Percentiles rank a stretch among this genome's conserved stretches.
phyloP scores from a whole-genome alignment of 92 coral and sea anemone species.

The Epizoanthus ramosus region DNA sequence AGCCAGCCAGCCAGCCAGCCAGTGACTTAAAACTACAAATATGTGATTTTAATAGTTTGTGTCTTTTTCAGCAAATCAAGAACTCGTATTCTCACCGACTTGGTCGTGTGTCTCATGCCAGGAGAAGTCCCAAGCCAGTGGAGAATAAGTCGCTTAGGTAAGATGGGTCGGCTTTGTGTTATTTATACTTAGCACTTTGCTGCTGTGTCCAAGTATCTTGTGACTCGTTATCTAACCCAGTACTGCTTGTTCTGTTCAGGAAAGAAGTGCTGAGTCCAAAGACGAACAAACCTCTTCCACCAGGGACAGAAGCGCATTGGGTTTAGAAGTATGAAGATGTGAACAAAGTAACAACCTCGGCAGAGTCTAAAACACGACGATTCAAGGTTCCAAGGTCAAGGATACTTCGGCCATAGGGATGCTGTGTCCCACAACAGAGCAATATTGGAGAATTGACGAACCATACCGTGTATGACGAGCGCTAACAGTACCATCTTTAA shows the following conservation, averaged over 20 bases:
- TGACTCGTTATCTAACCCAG: background rate
- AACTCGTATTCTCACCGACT: conserved; percentile 37
- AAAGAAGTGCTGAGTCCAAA: conserved; percentile 38
- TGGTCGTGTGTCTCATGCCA: conserved; percentile 26
- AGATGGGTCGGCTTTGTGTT: background rate
- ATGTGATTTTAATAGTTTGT: background rate
- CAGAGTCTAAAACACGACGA: too few relatives aligned
- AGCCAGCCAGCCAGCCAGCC: too few relatives aligned
- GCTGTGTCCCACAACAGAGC: too few relatives aligned
- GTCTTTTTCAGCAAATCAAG: conserved; percentile 27
- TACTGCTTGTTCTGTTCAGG: background rate
- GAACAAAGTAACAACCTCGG: too few relatives aligned
- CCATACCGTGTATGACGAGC: too few relatives aligned
- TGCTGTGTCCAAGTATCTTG: too few relatives aligned
- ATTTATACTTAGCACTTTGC: too few relatives aligned
- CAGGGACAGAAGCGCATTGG: conserved; percentile 43
- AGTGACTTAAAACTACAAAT: too few relatives aligned
- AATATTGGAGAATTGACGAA: too few relatives aligned
- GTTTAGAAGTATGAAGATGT: background rate
- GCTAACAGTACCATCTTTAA: too few relatives aligned
- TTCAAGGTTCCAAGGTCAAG: too few relatives aligned
- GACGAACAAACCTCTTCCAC: conserved; percentile 32
- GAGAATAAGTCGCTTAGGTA: conserved; percentile 30
- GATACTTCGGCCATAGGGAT: too few relatives aligned
- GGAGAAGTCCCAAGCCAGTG: conserved; percentile 28